Evolutionary conservation across 2,113 vertebrate species (phyloP).

Genomic region (Sciurus niger): DNA sequence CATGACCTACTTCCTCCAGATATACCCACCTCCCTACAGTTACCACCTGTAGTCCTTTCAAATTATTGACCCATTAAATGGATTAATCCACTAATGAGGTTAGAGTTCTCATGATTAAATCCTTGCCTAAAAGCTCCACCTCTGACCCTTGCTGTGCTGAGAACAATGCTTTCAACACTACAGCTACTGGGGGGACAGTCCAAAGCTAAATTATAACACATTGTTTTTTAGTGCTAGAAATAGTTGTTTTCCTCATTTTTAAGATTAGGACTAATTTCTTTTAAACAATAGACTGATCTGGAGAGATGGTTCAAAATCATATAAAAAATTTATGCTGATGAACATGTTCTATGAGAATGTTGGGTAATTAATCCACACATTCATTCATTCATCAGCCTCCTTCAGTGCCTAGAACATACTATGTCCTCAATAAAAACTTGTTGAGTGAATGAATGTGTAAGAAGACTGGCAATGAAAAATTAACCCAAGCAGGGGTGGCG

Average conservation of each 20-base stretch:
- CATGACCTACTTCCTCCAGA: too few relatives aligned
- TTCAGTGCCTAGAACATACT: too few relatives aligned
- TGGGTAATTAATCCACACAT: not conserved
- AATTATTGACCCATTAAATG: too few relatives aligned
- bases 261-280: not conserved
- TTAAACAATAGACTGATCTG: not conserved
- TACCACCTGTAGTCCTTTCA: too few relatives aligned
- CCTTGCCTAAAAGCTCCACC: too few relatives aligned
- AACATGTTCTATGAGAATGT: not conserved
- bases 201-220: too few relatives aligned
- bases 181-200: too few relatives aligned
- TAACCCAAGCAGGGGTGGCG: not conserved
- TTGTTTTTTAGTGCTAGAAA: not conserved
- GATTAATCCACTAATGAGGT: too few relatives aligned
- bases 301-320: not conserved
- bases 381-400: not conserved
- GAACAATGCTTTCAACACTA: too few relatives aligned
- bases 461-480: accelerated
- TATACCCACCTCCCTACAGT: too few relatives aligned
- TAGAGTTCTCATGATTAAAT: too few relatives aligned
- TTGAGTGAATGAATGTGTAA: not conserved
- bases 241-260: not conserved
- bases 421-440: not conserved
- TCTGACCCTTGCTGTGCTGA: too few relatives aligned
- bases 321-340: not conserved